Evolutionary conservation across 2,888 invertebrate genomes (phyloP), one percentile per base, ranked within the genome.

Genomic region (Carterocephalus palaemon): DNA sequence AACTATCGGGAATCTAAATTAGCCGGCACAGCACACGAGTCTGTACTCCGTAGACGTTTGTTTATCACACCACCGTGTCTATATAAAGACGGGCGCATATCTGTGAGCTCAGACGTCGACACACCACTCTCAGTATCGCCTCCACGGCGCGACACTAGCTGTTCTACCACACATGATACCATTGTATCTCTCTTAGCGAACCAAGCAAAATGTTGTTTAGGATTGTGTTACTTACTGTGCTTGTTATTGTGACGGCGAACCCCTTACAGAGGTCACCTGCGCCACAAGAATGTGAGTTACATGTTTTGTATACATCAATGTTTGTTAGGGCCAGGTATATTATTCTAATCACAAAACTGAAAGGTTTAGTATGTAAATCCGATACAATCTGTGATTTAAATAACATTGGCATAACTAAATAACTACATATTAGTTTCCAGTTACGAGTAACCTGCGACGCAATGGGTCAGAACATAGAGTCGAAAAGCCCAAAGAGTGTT

Each of bases 241-340:
- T 76, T 23, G 40, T 66, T 29, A 57, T 64, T 31, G 64, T 64
- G 10, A 52, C 54, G 7, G 57, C 62, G 17, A 19, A 76, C 72
- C 5, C 17, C 51, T 56, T 4, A 49, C 48, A 7, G 3, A 52
- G 49, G 17, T 23, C 57, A 1, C 31, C 51, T 2, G 33, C 49
- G 4, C 49, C 48, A 2, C 8, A 56, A 6, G 46, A 60, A 58
- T 56, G 75, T 75, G 60, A 62, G 58, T 42, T 7, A 10, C n/a
- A n/a, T n/a, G n/a, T 19, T 34, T 13, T 23, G 19, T 10, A 15
- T 40, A 12, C 6, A 13, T 16, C 12, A 12, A n/a, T n/a, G n/a
- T n/a, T n/a, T n/a, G n/a, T n/a, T n/a, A n/a, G n/a, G n/a, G n/a
- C n/a, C n/a, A n/a, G n/a, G n/a, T n/a, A n/a, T n/a, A n/a, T n/a